Percentiles rank a stretch among this genome's conserved stretches.
These are phyloP conservation scores for Caranx ignobilis DNA, from an alignment of 2,113 vertebrate species.

Conservation along the genomic window DNA sequence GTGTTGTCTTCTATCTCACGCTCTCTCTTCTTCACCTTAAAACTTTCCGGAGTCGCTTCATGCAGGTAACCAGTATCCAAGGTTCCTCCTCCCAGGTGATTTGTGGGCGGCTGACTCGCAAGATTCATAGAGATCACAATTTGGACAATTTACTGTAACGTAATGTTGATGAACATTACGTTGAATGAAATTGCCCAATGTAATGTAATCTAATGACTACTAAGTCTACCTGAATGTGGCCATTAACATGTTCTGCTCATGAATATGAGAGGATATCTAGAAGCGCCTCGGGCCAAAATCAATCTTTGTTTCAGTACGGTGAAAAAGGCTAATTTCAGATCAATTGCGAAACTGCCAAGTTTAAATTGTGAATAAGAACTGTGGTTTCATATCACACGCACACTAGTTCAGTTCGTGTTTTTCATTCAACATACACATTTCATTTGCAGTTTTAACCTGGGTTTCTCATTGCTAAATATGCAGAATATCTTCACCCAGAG, in stretches of 20 bases:
- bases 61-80: conserved; percentile 62
- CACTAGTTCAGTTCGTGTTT: conserved; percentile 26
- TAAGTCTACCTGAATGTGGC: conserved; percentile 6
- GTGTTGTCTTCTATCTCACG: conserved; percentile 57
- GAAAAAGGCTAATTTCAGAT: conserved; percentile 5
- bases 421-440: conserved; percentile 34
- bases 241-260: background rate
- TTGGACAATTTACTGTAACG: conserved; percentile 63
- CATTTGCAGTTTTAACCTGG: conserved; percentile 6
- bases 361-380: background rate
- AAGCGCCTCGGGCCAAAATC: background rate
- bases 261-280: background rate
- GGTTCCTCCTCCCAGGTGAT: conserved; percentile 59
- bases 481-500: conserved; percentile 64
- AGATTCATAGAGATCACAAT: conserved; percentile 46
- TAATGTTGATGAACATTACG: conserved; percentile 10
- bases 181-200: background rate
- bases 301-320: background rate
- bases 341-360: background rate
- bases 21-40: conserved; percentile 49
- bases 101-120: conserved; percentile 30
- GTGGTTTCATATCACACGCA: background rate
- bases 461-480: conserved; percentile 66
- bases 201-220: conserved; percentile 9
- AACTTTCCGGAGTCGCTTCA: conserved; percentile 66